Evolutionary conservation across 1,140 invertebrate species (phyloP).

Genomic region (Colletes latitarsis): DNA sequence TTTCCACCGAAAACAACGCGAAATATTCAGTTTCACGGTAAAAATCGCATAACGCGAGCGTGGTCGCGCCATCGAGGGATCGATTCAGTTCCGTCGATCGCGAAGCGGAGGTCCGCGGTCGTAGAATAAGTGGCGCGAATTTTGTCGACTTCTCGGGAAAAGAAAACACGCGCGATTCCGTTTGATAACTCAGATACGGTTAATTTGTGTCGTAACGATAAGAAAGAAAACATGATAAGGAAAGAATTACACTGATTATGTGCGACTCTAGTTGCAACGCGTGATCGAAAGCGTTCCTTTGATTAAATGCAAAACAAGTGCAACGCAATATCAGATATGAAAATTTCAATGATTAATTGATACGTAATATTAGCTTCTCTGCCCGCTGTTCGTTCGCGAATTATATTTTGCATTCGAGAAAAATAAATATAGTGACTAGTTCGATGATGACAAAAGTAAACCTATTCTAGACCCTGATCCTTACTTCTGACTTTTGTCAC

Average conservation of each 20-base stretch:
- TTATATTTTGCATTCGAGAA: no score
- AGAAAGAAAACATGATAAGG: slow-evolving; percentile 15
- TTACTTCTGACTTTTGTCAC: no score
- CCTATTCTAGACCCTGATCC: no score
- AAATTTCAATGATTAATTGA: no score
- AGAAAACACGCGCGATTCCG: not conserved
- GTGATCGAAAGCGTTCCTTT: not conserved
- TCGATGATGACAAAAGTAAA: no score
- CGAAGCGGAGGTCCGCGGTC: not conserved
- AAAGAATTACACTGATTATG: slow-evolving; percentile 1
- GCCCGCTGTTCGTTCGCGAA: no score
- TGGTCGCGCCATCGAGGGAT: no score
- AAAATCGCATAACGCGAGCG: not conserved
- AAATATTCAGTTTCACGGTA: not conserved
- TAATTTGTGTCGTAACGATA: slow-evolving; percentile 43
- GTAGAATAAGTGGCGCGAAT: not conserved
- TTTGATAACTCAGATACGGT: slow-evolving; percentile 36
- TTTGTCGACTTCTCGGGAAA: not conserved
- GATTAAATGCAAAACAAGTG: not conserved
- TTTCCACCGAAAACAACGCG: not conserved
- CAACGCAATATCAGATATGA: no score
- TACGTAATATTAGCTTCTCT: no score
- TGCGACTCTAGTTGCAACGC: not conserved
- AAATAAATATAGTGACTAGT: no score
- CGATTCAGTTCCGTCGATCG: not conserved